Conservation (phyloP, 2,113 vertebrate genomes). For the Oplegnathus fasciatus region DNA sequence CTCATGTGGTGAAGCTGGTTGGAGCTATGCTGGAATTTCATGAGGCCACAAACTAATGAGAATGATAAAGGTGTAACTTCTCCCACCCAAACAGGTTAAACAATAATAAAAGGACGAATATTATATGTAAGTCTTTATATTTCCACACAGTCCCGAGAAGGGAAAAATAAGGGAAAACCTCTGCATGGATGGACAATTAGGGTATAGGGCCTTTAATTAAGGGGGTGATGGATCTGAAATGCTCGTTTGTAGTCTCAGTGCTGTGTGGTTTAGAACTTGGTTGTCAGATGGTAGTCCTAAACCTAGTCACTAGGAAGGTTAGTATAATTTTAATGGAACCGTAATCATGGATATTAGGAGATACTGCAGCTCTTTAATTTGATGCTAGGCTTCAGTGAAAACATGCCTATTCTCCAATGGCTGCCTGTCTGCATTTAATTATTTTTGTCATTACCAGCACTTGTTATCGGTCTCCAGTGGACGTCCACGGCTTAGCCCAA, state of each 20-base stretch:
- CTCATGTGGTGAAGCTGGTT: neutral
- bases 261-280: neutral
- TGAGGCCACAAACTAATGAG: neutral
- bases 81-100: neutral
- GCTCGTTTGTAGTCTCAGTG: neutral
- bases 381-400: constrained; percentile 48
- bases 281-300: constrained; percentile 8
- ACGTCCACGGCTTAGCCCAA: constrained; percentile 19
- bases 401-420: constrained; percentile 46
- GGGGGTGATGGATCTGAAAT: neutral
- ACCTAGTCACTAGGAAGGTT: neutral
- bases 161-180: neutral
- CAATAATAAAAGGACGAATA: too few relatives aligned
- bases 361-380: constrained; percentile 51
- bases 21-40: neutral
- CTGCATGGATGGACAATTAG: too few relatives aligned
- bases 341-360: constrained; percentile 48
- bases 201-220: neutral
- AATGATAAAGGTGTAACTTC: neutral
- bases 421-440: constrained; percentile 60
- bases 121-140: neutral
- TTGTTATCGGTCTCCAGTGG: constrained; percentile 70
- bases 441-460: constrained; percentile 54
- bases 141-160: neutral
- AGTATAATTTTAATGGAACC: constrained; percentile 40